Percentiles rank a stretch among this genome's conserved stretches.
Evolutionary conservation across 2,888 invertebrate species (phyloP).

Genomic region (Watsonalla binaria): DNA sequence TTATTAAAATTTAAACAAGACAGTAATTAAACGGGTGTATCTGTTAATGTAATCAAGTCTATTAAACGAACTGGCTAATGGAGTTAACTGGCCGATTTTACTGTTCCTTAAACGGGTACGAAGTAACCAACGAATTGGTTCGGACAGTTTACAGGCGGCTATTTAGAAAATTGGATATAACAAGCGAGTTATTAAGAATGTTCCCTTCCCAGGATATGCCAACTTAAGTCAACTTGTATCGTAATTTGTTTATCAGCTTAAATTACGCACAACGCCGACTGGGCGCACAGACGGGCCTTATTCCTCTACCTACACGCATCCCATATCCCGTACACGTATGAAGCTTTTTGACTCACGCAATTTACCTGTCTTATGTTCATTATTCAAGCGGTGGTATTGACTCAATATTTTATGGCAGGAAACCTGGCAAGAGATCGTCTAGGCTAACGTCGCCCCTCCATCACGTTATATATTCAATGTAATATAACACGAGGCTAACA

Average conservation of each 20-base stretch:
- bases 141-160: slow-evolving; percentile 22
- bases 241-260: neutral
- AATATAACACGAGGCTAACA: too few species aligned
- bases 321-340: neutral
- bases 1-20: slow-evolving; percentile 22
- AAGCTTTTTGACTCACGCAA: neutral
- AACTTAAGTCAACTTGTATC: neutral
- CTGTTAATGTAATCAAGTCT: slow-evolving; percentile 29
- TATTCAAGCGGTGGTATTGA: too few species aligned
- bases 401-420: too few species aligned
- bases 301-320: too few species aligned
- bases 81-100: slow-evolving; percentile 37
- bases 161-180: slow-evolving; percentile 27
- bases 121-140: slow-evolving; percentile 25
- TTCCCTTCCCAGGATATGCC: slow-evolving; percentile 8
- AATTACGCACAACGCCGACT: neutral
- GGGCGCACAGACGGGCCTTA: too few species aligned
- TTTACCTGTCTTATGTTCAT: too few species aligned
- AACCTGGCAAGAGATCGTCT: too few species aligned
- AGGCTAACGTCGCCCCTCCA: too few species aligned
- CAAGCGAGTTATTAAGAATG: slow-evolving; percentile 20
- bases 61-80: slow-evolving; percentile 36
- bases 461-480: too few species aligned
- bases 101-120: slow-evolving; percentile 31
- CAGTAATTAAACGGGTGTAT: slow-evolving; percentile 21